Evolutionary conservation across 2,113 vertebrate species (phyloP), one percentile per base, ranked within the genome.

Genomic region (Euleptes europaea): DNA sequence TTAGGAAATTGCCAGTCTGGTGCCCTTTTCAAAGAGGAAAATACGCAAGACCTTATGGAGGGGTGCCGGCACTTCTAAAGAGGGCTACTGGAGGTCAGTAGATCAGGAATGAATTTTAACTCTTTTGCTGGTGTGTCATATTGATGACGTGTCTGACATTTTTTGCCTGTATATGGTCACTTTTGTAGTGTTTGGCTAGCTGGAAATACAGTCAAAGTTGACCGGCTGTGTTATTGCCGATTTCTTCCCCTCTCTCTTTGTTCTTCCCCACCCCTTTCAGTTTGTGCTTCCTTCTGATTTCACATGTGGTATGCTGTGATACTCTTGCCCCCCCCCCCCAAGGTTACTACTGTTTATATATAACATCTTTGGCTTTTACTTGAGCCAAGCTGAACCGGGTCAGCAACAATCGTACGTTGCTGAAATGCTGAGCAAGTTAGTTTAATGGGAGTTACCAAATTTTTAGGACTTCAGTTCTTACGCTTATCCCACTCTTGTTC

Each of bases 111-210:
- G 1, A n/a, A 40, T 35, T 69, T 69, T 35, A 69, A 69, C 66
- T 73, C 26, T 73, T 44, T 47, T 44, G 71, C 60, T 84, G 60
- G 60, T 78, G 13, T 49, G 60, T 33, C 14, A 42, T 0, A 9
- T 70, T 76, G 83, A 3, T 78, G 84, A 80, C 82, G 49, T 54
- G 14, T 78, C 28, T 86, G 71, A 78, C 80, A 44, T 67, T 82
- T 82, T 71, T 84, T 85, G 76, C 71, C 47, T 89, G 49, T 33
- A 84, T 71, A 76, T 84, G 51, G 60, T 86, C 89, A 76, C 42
- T 85, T 26, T 51, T 85, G 9, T 26, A 40, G 3, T 83, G 84
- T 90, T 86, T 60, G 12, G 63, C 84, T 92, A 47, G 6, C 51
- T 92, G 82, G 84, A 14, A 90, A 82, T 47, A 28, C 67, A 87